phyloP scores from a whole-genome alignment of 2,888 invertebrate species.

The Furcula furcula region DNA sequence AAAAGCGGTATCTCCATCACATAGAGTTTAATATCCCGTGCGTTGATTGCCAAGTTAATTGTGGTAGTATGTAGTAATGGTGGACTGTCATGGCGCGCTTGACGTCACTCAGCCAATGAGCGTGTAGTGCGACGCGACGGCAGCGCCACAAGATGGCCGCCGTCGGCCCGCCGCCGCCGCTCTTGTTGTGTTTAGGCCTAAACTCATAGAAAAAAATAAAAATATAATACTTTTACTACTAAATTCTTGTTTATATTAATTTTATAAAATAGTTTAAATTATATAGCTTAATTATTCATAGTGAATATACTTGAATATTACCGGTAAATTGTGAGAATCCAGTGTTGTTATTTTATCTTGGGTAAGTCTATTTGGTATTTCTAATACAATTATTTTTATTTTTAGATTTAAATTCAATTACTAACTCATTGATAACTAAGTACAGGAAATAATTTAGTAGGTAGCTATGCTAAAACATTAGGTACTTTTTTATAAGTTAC shows the following conservation, averaged over 20 bases:
- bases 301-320: constrained; percentile 12
- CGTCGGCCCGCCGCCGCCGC: constrained; percentile 70
- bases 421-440: no score
- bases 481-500: no score
- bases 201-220: constrained; percentile 50
- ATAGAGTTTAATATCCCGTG: constrained; percentile 43
- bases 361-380: constrained; percentile 34
- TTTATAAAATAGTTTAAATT: constrained; percentile 13
- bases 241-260: constrained; percentile 20
- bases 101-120: constrained; percentile 79
- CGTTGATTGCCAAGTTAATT: constrained; percentile 26
- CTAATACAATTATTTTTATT: constrained; percentile 6
- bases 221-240: constrained; percentile 19
- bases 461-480: no score
- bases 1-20: constrained; percentile 19
- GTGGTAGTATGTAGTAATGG: constrained; percentile 65
- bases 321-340: constrained; percentile 30
- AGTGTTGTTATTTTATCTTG: constrained; percentile 36
- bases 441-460: no score
- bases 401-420: background rate
- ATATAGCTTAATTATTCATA: constrained; percentile 9
- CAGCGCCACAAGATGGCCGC: constrained; percentile 80
- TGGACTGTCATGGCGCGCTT: constrained; percentile 74
- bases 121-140: constrained; percentile 62
- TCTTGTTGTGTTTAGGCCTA: constrained; percentile 76